phyloP scores from a whole-genome alignment of 2,113 vertebrate genomes.

The Cyprinodon variegatus region DNA sequence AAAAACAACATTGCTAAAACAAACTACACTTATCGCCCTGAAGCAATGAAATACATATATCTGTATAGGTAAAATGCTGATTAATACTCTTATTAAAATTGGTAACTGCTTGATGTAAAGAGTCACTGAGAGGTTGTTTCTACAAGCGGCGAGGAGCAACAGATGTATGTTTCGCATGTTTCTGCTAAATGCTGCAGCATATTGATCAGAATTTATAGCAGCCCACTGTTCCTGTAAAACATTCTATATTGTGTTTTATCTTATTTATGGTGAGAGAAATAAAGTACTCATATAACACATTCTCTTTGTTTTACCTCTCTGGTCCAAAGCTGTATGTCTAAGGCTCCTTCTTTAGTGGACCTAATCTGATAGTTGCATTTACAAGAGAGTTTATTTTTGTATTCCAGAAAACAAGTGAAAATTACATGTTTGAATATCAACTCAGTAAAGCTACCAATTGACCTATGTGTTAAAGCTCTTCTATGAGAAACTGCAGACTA shows the following conservation, averaged over 20 bases:
- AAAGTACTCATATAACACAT: too few species aligned
- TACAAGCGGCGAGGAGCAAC: too few species aligned
- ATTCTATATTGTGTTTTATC: too few species aligned
- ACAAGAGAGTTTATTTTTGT: background rate
- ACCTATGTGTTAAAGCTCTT: background rate
- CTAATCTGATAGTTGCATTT: background rate
- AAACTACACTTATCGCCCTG: background rate
- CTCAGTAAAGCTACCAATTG: background rate
- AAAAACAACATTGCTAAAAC: background rate
- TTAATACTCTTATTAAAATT: background rate
- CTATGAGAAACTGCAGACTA: background rate
- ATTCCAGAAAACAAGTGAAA: background rate
- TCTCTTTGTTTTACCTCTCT: background rate
- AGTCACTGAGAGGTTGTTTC: background rate
- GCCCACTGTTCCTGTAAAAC: too few species aligned
- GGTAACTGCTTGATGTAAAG: background rate
- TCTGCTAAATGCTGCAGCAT: too few species aligned
- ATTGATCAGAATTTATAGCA: too few species aligned
- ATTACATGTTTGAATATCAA: background rate
- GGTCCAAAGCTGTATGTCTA: background rate
- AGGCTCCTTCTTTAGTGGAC: background rate
- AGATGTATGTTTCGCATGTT: too few species aligned
- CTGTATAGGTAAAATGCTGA: background rate
- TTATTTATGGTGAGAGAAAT: too few species aligned
- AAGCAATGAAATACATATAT: background rate